Percentiles rank a stretch among this genome's conserved stretches.
These are phyloP conservation scores for Larimichthys polyactis DNA, from an alignment of 2,113 vertebrate genomes.

Conservation along the genomic window DNA sequence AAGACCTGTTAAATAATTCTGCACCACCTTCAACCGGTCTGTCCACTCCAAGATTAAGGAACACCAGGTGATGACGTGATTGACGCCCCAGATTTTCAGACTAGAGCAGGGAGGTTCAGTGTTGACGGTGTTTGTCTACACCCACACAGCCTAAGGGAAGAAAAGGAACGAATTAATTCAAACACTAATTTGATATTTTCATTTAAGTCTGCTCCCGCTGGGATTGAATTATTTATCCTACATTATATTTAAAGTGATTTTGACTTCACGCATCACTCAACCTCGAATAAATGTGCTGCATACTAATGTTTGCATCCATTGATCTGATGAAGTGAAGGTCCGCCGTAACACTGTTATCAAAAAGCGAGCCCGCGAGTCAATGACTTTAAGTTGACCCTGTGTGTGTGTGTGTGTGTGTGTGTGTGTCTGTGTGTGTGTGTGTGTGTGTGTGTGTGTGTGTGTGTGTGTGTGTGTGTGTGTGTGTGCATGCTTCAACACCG, in stretches of 20 bases:
- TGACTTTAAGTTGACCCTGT: constrained; percentile 27
- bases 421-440: no score
- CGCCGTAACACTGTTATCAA: neutral
- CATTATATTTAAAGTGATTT: neutral
- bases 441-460: no score
- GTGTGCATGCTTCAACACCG: neutral
- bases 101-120: neutral
- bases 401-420: neutral
- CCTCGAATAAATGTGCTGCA: neutral
- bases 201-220: neutral
- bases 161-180: constrained; percentile 4
- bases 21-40: no score
- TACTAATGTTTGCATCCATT: constrained; percentile 1
- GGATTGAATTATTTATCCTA: constrained; percentile 24
- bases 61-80: neutral
- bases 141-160: constrained; percentile 14
- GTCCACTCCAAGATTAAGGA: neutral
- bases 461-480: no score
- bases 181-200: constrained; percentile 17
- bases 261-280: neutral
- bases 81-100: no score
- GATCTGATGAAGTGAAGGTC: neutral
- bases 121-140: neutral
- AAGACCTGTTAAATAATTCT: constrained; percentile 3
- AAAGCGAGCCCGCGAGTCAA: no score